These are phyloP conservation scores for Narcine bancroftii DNA, from an alignment of 2,113 vertebrate genomes.

Conservation along the genomic window DNA sequence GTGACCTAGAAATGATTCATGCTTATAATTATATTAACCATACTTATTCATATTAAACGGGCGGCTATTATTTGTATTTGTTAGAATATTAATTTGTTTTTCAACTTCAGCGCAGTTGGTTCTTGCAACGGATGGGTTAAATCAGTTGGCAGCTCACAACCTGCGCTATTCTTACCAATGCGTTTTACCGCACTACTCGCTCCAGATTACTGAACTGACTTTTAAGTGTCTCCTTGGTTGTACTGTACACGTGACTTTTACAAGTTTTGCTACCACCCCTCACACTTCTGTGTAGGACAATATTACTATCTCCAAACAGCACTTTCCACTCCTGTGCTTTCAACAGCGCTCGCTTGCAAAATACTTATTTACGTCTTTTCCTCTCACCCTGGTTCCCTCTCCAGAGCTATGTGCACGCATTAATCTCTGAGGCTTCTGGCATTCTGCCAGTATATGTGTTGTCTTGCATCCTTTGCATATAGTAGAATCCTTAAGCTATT, in stretches of 20 bases:
- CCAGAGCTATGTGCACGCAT: constrained; percentile 49
- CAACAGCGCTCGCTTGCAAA: background rate
- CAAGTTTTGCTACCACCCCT: background rate
- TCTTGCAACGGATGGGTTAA: constrained; percentile 12
- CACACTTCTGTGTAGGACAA: background rate
- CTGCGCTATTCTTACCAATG: background rate
- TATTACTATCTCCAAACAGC: background rate
- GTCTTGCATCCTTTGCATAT: constrained; percentile 55
- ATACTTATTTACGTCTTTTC: background rate
- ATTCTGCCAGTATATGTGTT: constrained; percentile 56
- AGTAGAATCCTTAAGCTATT: constrained; percentile 68
- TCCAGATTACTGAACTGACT: background rate
- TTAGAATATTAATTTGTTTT: background rate
- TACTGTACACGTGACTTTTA: constrained; percentile 11
- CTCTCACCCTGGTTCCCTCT: background rate
- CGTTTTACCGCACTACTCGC: background rate
- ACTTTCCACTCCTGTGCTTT: background rate
- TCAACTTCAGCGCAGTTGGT: background rate
- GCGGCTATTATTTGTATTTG: background rate
- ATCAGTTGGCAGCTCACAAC: background rate
- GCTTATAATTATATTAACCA: background rate
- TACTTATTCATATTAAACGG: background rate
- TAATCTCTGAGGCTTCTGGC: constrained; percentile 58
- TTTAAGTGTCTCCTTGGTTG: background rate
- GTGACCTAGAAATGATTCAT: background rate